Evolutionary conservation across 1,140 invertebrate species (phyloP).

Genomic region (Orius insidiosus): DNA sequence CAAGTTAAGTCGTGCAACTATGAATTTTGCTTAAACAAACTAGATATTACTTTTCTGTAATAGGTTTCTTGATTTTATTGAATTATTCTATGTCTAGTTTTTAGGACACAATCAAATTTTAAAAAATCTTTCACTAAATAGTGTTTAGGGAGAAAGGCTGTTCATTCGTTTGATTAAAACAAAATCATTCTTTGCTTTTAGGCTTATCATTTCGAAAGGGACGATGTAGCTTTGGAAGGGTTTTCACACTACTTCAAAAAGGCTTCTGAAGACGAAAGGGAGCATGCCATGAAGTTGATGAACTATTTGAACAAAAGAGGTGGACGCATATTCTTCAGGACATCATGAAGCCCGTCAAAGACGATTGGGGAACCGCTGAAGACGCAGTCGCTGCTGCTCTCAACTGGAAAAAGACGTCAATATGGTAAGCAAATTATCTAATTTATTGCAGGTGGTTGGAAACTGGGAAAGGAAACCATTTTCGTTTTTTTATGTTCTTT

Average conservation of each 20-base stretch:
- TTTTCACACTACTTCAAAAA: conserved; percentile 53
- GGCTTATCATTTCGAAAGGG: conserved; percentile 61
- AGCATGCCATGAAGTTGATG: conserved; percentile 57
- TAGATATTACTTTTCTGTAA: too few species aligned
- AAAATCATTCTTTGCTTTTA: conserved; percentile 24
- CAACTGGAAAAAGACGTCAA: conserved; percentile 65
- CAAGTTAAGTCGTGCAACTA: too few species aligned
- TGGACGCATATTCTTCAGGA: conserved; percentile 39
- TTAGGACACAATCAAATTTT: too few species aligned
- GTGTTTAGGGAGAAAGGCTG: too few species aligned
- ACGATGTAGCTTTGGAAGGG: conserved; percentile 59
- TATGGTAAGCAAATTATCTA: conserved; percentile 26
- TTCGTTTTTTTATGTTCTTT: too few species aligned
- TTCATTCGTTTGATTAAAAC: too few species aligned
- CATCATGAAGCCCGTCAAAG: conserved; percentile 39
- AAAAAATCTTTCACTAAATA: too few species aligned
- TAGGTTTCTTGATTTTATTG: too few species aligned
- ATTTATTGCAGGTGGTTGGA: too few species aligned
- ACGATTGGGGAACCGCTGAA: conserved; percentile 42
- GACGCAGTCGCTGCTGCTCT: conserved; percentile 50
- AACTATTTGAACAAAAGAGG: conserved; percentile 68
- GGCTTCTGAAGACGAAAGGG: conserved; percentile 53
- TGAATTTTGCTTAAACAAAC: too few species aligned
- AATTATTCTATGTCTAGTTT: too few species aligned
- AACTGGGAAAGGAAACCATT: too few species aligned